phyloP scores from a whole-genome alignment of 2,888 invertebrate genomes.

The Anoncus sp. region DNA sequence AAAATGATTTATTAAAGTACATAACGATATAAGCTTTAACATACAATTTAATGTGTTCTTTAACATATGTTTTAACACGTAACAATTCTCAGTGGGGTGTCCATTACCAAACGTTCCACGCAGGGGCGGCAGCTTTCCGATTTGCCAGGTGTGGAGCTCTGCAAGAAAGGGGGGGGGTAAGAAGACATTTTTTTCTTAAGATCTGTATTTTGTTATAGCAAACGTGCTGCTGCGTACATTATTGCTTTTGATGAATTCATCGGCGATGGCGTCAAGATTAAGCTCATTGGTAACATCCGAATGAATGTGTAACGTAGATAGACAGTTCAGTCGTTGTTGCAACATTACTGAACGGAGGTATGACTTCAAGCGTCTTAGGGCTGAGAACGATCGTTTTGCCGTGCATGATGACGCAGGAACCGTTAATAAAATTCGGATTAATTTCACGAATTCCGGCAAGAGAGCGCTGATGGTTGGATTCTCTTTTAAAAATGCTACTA shows the following conservation, averaged over 20 bases:
- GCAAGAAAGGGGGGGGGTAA: no score
- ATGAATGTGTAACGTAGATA: constrained; percentile 31
- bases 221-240: not conserved
- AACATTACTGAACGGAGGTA: constrained; percentile 50
- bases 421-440: constrained; percentile 8
- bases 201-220: not conserved
- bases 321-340: constrained; percentile 48
- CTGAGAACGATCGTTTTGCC: constrained; percentile 51
- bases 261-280: not conserved
- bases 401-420: constrained; percentile 44
- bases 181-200: no score
- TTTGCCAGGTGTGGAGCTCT: no score
- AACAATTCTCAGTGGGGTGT: no score
- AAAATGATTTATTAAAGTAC: no score
- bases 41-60: no score
- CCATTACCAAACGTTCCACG: no score
- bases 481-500: not conserved
- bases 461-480: not conserved
- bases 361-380: constrained; percentile 52
- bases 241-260: constrained; percentile 8
- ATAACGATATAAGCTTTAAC: no score
- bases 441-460: constrained; percentile 12
- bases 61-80: no score
- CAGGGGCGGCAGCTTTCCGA: no score
- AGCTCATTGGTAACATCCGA: constrained; percentile 6